Conservation (phyloP, 2,888 invertebrate genomes). For the Drosophila lacicola region DNA sequence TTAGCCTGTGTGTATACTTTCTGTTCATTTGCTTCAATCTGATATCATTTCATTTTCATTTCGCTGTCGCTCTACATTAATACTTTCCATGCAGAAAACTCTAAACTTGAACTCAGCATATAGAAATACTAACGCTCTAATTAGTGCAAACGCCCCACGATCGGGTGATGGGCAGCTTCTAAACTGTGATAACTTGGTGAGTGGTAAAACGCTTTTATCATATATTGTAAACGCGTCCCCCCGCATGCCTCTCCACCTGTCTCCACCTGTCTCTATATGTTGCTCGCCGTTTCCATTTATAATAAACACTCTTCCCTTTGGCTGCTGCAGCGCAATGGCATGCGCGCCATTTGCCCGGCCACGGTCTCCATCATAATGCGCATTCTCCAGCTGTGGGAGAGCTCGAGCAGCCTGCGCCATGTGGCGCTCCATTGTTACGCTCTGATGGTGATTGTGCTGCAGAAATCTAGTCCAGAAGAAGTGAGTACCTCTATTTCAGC, state of each 20-base stretch:
- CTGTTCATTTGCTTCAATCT: slow-evolving; percentile 1
- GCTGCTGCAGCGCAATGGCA: slow-evolving; percentile 86
- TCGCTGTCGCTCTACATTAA: slow-evolving; percentile 1
- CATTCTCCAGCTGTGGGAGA: slow-evolving; percentile 85
- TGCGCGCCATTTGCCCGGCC: slow-evolving; percentile 88
- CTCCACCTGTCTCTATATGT: slow-evolving; percentile 6
- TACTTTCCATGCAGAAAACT: slow-evolving; percentile 81
- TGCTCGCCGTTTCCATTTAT: slow-evolving; percentile 2
- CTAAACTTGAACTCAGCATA: slow-evolving; percentile 79
- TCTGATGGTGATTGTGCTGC: slow-evolving; percentile 86
- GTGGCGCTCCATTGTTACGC: slow-evolving; percentile 86
- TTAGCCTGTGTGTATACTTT: background rate
- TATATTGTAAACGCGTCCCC: slow-evolving; percentile 32
- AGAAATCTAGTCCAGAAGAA: slow-evolving; percentile 87
- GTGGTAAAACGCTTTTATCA: slow-evolving; percentile 68
- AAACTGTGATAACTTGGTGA: slow-evolving; percentile 85
- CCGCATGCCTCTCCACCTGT: slow-evolving; percentile 2
- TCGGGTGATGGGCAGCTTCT: slow-evolving; percentile 84
- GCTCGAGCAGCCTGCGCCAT: slow-evolving; percentile 83
- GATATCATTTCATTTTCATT: slow-evolving; percentile 9
- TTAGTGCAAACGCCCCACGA: slow-evolving; percentile 81
- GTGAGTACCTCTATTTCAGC: slow-evolving; percentile 71
- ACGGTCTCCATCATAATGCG: slow-evolving; percentile 87
- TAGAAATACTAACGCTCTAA: slow-evolving; percentile 82
- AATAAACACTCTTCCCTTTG: background rate